Base-by-base conservation (phyloP, 2,113 vertebrate genomes). In the Phylloscopus trochilus region DNA sequence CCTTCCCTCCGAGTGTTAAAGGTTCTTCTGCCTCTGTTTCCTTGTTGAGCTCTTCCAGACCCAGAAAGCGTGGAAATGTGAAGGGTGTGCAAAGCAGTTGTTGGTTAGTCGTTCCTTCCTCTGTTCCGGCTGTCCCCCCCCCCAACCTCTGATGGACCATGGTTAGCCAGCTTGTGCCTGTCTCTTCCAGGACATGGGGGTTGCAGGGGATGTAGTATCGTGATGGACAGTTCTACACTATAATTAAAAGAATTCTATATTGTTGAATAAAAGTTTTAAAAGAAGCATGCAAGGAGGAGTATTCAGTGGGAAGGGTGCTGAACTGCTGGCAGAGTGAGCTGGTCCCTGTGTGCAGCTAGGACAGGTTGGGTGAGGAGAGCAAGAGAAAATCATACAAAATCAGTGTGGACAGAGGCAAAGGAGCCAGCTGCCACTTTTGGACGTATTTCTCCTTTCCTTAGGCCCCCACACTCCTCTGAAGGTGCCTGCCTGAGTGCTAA, bases 191-290 rank as follows among this genome's bases (percentile, higher is more conserved):
- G 82, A 76, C 23, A 15, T 0, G 5, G 77, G 83, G n/a, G 37
- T 23, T 55, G 83, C 93, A 88, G 76, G 74, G 80, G 31, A 7
- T 76, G 26, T 68, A 68, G 83, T 90, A 73, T 93, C 90, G 92
- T 47, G 30, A 95, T 14, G 96, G 96, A 95, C 93, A 89, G 96
- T 95, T 96, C 94, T 94, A 92, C 95, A 96, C 95, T 94, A 95
- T 95, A 95, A 96, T 92, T 94, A 94, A 97, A 96, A 97, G 22
- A 97, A 97, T 95, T 98, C 96, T 98, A 97, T 98, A 97, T 98
- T 97, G 96, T 96, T 98, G 97, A 98, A 98, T 98, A 98, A 98
- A 98, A 97, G 90, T 97, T 98, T 97, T 98, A 96, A 98, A 97
- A 97, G 92, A 98, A 97, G 70, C 17, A 44, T 44, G 91, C 23